phyloP scores from a whole-genome alignment of 2,797 vertebrate genomes.

The Loris lydekkerianus region DNA sequence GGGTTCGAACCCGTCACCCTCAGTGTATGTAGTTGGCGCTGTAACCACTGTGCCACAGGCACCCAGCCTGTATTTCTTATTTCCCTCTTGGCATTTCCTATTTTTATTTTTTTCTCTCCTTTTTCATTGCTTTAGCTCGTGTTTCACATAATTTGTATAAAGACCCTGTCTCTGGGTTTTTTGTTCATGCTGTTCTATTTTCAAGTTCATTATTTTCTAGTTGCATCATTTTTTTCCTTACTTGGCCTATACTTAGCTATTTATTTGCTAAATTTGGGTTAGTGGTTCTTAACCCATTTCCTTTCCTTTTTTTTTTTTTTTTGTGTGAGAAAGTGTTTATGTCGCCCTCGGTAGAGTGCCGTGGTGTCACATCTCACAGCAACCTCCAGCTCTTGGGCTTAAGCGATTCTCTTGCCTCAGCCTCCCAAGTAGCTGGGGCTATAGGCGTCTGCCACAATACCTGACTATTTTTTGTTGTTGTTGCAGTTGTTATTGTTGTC shows the following conservation, averaged over 20 bases:
- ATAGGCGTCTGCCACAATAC: too few relatives aligned
- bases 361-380: too few relatives aligned
- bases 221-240: neutral
- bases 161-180: neutral
- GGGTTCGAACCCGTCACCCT: too few relatives aligned
- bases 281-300: neutral
- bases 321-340: too few relatives aligned
- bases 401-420: too few relatives aligned
- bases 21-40: too few relatives aligned
- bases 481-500: too few relatives aligned
- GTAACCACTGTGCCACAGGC: too few relatives aligned
- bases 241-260: neutral
- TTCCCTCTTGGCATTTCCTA: neutral
- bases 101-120: neutral
- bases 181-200: neutral
- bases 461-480: too few relatives aligned
- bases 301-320: neutral
- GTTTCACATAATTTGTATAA: neutral
- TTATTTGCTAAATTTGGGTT: neutral
- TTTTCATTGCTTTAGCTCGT: neutral
- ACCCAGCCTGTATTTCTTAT: neutral
- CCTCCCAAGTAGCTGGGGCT: too few relatives aligned
- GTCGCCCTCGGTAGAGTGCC: too few relatives aligned
- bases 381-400: too few relatives aligned
- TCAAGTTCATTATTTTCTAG: neutral